These are phyloP conservation scores for Lithodes maja DNA, from an alignment of 2,888 invertebrate species.

Conservation along the genomic window DNA sequence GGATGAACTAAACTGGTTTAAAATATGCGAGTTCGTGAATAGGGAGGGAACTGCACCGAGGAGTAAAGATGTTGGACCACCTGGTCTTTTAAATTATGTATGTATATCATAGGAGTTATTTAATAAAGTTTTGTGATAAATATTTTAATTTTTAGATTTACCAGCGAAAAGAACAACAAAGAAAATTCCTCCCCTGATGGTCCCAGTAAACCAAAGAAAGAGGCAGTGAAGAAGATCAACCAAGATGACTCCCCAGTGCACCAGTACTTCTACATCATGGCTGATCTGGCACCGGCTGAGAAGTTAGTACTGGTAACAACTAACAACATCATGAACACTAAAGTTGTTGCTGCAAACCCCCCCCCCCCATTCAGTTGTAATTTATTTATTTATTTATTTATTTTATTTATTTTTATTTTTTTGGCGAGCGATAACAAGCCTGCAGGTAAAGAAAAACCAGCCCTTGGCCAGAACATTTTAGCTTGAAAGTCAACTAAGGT, in stretches of 20 bases:
- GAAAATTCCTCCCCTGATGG: too few relatives aligned
- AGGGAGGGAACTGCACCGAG: neutral
- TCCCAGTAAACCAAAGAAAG: neutral
- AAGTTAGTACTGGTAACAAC: neutral
- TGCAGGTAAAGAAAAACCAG: too few relatives aligned
- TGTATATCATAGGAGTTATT: too few relatives aligned
- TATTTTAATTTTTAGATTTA: too few relatives aligned
- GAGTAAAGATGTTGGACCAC: neutral
- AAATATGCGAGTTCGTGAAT: too few relatives aligned
- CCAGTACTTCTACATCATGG: slow-evolving; percentile 55
- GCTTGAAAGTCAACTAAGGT: too few relatives aligned
- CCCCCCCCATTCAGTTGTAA: neutral
- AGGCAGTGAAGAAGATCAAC: neutral
- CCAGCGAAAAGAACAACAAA: too few relatives aligned
- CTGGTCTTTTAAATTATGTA: too few relatives aligned
- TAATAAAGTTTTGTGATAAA: too few relatives aligned
- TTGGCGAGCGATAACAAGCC: neutral
- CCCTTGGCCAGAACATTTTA: too few relatives aligned
- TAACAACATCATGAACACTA: neutral
- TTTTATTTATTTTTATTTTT: neutral
- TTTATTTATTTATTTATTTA: neutral
- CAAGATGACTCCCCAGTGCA: neutral
- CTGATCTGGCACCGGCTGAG: slow-evolving; percentile 52
- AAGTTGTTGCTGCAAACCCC: neutral
- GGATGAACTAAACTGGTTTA: too few relatives aligned